These are phyloP conservation scores for Sinelater perroti DNA, from an alignment of 2,888 invertebrate species.

Conservation along the genomic window DNA sequence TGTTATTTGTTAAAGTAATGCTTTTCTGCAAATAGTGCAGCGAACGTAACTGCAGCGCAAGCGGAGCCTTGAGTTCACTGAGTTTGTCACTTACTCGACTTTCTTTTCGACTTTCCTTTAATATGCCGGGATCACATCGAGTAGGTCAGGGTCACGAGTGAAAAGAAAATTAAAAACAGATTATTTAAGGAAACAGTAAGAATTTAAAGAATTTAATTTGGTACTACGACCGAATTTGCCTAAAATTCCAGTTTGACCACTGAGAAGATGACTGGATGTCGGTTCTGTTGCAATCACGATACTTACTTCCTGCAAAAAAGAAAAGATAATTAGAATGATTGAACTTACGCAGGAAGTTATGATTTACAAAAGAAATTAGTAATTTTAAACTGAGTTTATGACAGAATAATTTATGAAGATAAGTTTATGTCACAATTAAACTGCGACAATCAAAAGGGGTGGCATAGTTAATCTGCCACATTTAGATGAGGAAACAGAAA, in stretches of 20 bases:
- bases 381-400: too few relatives aligned
- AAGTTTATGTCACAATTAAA: too few relatives aligned
- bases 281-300: conserved; percentile 29
- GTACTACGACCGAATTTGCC: too few relatives aligned
- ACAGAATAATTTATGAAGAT: too few relatives aligned
- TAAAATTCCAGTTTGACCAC: too few relatives aligned
- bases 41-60: conserved; percentile 31
- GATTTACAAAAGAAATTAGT: too few relatives aligned
- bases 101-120: conserved; percentile 47
- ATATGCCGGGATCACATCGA: conserved; percentile 32
- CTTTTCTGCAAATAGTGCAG: conserved; percentile 25
- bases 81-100: conserved; percentile 55
- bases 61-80: conserved; percentile 39
- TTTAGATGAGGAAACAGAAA: too few relatives aligned
- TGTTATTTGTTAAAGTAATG: too few relatives aligned
- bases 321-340: conserved; percentile 42
- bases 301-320: conserved; percentile 66
- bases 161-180: conserved; percentile 49
- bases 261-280: neutral
- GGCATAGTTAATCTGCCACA: too few relatives aligned
- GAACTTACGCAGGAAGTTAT: too few relatives aligned
- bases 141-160: conserved; percentile 44
- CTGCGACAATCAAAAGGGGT: too few relatives aligned
- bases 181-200: conserved; percentile 29
- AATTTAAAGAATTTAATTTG: too few relatives aligned